These are phyloP conservation scores for Biston betularia DNA, from an alignment of 2,888 invertebrate species.

Conservation along the genomic window DNA sequence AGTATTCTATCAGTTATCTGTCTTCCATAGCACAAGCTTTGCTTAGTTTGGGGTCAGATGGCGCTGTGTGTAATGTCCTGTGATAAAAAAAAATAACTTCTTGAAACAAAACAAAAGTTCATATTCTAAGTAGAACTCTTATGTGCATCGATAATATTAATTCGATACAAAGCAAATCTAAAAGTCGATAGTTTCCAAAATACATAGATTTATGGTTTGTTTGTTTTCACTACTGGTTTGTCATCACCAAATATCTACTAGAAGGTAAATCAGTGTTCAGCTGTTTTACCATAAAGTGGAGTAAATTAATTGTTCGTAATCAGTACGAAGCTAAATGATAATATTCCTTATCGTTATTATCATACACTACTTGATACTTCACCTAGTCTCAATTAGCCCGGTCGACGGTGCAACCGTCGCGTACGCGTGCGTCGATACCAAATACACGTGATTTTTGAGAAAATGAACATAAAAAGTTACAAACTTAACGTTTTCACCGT, in stretches of 20 bases:
- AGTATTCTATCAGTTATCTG: too few relatives aligned
- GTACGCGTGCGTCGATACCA: background rate
- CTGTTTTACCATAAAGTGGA: constrained; percentile 31
- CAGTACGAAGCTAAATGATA: constrained; percentile 59
- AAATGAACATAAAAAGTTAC: constrained; percentile 3
- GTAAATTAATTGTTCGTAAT: constrained; percentile 52
- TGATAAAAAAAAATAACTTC: too few relatives aligned
- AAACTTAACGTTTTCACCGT: background rate
- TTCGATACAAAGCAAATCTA: too few relatives aligned
- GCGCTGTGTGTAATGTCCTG: too few relatives aligned
- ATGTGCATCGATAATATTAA: too few relatives aligned
- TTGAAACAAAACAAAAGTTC: too few relatives aligned
- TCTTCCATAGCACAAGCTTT: too few relatives aligned
- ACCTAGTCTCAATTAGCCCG: constrained; percentile 50
- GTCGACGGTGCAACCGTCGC: constrained; percentile 41
- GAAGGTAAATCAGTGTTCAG: constrained; percentile 21
- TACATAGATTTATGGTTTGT: too few relatives aligned
- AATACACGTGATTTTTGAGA: constrained; percentile 13
- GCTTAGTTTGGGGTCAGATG: too few relatives aligned
- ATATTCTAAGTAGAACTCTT: too few relatives aligned
- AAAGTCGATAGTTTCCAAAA: too few relatives aligned
- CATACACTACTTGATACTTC: constrained; percentile 46
- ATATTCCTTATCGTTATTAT: constrained; percentile 54
- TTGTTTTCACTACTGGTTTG: too few relatives aligned
- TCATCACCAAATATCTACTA: constrained; percentile 6